Evolutionary conservation across 1,140 invertebrate genomes (phyloP).

Genomic region (Helicoverpa armigera): DNA sequence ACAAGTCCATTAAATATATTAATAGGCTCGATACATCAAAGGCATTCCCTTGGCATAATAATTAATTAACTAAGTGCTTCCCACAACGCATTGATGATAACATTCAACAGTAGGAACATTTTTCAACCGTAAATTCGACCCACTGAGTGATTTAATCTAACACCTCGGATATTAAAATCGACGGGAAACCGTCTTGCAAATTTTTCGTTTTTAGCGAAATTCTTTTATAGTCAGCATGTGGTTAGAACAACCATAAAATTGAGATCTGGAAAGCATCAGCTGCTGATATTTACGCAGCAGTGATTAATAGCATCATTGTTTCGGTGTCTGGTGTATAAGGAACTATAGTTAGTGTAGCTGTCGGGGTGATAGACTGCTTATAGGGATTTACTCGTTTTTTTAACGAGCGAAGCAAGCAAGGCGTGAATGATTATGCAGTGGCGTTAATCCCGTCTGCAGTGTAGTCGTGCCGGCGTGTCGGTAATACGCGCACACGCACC

Average conservation of each 20-base stretch:
- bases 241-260: conserved; percentile 78
- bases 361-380: conserved; percentile 64
- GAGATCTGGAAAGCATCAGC: conserved; percentile 73
- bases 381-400: conserved; percentile 72
- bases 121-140: conserved; percentile 11
- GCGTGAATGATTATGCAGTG: conserved; percentile 76
- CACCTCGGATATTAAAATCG: conserved; percentile 47
- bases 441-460: conserved; percentile 68
- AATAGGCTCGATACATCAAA: conserved; percentile 20
- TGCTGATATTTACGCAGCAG: conserved; percentile 72
- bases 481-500: conserved; percentile 74
- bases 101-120: conserved; percentile 3
- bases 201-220: conserved; percentile 67
- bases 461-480: conserved; percentile 59
- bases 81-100: background rate
- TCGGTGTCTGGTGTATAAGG: conserved; percentile 54
- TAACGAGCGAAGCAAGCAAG: conserved; percentile 69
- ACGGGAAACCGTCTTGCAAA: conserved; percentile 62
- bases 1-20: conserved; percentile 19
- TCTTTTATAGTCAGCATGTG: conserved; percentile 71
- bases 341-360: conserved; percentile 51
- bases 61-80: conserved; percentile 37
- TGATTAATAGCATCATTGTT: conserved; percentile 80
- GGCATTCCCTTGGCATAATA: conserved; percentile 19
- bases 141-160: conserved; percentile 26